Percentiles rank a stretch among this genome's conserved stretches.
Evolutionary conservation across 2,797 vertebrate species (phyloP).

Genomic region (Rousettus madagascariensis): DNA sequence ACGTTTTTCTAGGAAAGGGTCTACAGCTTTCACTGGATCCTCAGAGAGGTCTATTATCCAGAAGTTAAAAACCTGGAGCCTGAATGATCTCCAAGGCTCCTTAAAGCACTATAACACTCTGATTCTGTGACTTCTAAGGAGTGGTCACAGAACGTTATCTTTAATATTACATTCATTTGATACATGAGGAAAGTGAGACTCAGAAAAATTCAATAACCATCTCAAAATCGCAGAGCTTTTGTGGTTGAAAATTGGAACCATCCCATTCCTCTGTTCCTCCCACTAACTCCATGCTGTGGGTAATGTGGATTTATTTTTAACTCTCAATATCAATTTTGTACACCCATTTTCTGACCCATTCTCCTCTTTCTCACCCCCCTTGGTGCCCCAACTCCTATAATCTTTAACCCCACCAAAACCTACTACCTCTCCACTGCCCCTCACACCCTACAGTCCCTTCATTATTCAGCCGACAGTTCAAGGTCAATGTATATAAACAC

Average conservation of each 20-base stretch:
- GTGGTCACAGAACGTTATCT: not conserved
- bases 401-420: not conserved
- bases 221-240: constrained; percentile 9
- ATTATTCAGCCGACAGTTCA: not conserved
- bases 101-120: not conserved
- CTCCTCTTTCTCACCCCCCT: not conserved
- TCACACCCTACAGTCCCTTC: not conserved
- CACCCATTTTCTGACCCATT: not conserved
- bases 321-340: not conserved
- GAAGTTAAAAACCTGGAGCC: not conserved
- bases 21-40: not conserved
- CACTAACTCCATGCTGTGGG: not conserved
- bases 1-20: not conserved
- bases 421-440: not conserved
- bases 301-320: not conserved
- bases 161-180: not conserved
- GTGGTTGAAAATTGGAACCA: not conserved
- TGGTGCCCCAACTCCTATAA: not conserved
- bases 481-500: not conserved
- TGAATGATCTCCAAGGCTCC: not conserved
- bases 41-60: not conserved
- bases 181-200: not conserved
- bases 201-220: not conserved
- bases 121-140: not conserved
- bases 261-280: not conserved